Conservation (phyloP, 2,113 vertebrate species). For the Tauraco erythrolophus region DNA sequence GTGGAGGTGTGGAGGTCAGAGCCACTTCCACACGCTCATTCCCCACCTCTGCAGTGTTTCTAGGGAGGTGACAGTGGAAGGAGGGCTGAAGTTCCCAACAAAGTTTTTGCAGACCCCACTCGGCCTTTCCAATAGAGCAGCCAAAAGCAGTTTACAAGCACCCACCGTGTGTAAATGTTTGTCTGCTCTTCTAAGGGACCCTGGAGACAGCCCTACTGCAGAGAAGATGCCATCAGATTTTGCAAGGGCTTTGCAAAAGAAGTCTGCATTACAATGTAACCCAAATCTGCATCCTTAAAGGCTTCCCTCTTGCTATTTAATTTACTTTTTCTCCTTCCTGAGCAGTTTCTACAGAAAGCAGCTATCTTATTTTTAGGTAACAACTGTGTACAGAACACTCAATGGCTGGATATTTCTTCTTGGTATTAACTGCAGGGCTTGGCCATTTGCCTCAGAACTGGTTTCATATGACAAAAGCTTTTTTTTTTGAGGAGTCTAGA, state of each 20-base stretch:
- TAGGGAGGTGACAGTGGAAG: rapidly evolving
- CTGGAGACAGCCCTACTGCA: neutral
- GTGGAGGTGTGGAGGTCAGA: neutral
- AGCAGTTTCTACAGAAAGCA: neutral
- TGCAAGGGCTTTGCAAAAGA: neutral
- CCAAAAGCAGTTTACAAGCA: neutral
- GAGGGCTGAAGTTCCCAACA: neutral
- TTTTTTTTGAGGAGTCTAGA: constrained; percentile 38
- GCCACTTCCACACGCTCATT: rapidly evolving
- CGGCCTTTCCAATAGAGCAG: neutral
- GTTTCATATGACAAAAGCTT: constrained; percentile 50
- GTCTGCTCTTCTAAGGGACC: neutral
- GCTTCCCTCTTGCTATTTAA: neutral
- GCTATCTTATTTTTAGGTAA: constrained; percentile 15
- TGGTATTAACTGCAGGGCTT: neutral
- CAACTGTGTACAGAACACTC: neutral
- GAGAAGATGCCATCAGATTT: neutral
- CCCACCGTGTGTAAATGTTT: neutral
- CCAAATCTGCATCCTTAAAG: neutral
- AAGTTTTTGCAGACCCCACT: neutral
- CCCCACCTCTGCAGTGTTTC: neutral
- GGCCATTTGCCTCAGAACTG: constrained; percentile 32
- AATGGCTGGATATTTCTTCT: neutral
- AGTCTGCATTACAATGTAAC: neutral
- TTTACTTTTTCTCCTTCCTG: constrained; percentile 13